These are phyloP conservation scores for Eupithecia tripunctaria DNA, from an alignment of 2,888 invertebrate species.

Conservation along the genomic window DNA sequence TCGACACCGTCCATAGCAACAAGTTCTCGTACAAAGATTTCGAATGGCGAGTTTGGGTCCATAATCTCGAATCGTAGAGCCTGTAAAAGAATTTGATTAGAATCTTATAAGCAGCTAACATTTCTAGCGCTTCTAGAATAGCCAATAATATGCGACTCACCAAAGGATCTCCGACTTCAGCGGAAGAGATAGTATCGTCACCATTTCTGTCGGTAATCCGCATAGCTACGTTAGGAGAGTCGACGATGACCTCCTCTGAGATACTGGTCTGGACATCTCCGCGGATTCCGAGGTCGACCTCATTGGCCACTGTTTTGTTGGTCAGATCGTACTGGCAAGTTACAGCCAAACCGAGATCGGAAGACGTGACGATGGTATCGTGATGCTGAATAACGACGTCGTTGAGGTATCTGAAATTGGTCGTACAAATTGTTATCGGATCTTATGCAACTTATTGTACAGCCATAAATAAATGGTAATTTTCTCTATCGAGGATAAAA, in stretches of 20 bases:
- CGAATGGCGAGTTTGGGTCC: constrained; percentile 96
- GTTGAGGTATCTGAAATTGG: constrained; percentile 87
- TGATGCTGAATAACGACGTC: constrained; percentile 98
- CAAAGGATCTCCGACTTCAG: constrained; percentile 96
- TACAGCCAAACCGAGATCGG: constrained; percentile 96
- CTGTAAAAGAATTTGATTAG: constrained; percentile 49
- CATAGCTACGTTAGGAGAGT: constrained; percentile 97
- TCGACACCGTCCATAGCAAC: constrained; percentile 97
- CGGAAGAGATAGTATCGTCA: constrained; percentile 92
- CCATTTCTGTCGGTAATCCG: constrained; percentile 94
- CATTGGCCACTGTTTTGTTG: constrained; percentile 96
- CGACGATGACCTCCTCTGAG: constrained; percentile 95
- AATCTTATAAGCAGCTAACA: constrained; percentile 15
- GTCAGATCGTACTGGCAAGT: constrained; percentile 97
- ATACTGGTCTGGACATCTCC: constrained; percentile 94
- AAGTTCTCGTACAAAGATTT: constrained; percentile 96
- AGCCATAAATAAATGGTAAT: background rate
- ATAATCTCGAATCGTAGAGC: constrained; percentile 96
- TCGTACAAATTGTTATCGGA: constrained; percentile 30
- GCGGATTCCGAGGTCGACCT: constrained; percentile 94
- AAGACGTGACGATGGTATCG: constrained; percentile 97
- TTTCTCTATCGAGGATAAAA: no score
- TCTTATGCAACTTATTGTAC: background rate
- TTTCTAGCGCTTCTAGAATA: constrained; percentile 14
- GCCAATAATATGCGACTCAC: constrained; percentile 55